phyloP scores from a whole-genome alignment of 2,113 vertebrate genomes.

The Osmerus eperlanus region DNA sequence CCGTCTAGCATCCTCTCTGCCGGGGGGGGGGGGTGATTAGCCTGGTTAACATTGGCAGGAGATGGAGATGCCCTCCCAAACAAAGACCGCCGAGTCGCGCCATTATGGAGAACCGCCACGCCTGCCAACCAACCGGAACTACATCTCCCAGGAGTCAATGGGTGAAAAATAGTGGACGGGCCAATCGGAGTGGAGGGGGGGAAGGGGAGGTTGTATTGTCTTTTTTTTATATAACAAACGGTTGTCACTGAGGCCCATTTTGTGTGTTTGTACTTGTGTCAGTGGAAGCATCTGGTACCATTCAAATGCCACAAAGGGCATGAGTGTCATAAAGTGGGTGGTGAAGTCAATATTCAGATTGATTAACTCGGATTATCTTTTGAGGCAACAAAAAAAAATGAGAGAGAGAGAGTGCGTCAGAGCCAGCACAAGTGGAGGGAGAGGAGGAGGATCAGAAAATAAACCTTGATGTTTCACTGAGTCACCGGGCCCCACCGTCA shows the following conservation, averaged over 20 bases:
- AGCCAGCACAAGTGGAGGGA: neutral
- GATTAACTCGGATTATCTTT: slow-evolving; percentile 20
- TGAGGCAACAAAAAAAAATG: neutral
- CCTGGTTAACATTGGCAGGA: slow-evolving; percentile 12
- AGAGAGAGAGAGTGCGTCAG: neutral
- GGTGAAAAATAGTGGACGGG: neutral
- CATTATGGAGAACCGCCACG: neutral
- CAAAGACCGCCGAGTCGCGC: neutral
- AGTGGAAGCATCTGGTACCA: neutral
- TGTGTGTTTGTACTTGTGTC: neutral
- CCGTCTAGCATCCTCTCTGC: slow-evolving; percentile 3
- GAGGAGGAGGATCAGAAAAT: neutral
- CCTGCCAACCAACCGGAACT: neutral
- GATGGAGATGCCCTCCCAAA: neutral
- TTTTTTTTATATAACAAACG: neutral
- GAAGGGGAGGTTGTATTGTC: neutral
- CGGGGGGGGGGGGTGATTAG: slow-evolving; percentile 22
- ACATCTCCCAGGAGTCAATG: neutral
- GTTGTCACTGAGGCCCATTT: neutral
- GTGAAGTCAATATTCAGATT: slow-evolving; percentile 26
- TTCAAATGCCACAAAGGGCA: neutral
- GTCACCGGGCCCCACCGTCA: slow-evolving; percentile 43
- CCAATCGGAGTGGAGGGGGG: neutral
- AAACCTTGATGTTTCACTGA: slow-evolving; percentile 38
- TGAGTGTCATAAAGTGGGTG: neutral